Conservation (phyloP, 2,113 vertebrate genomes). For the Struthidea cinerea region DNA sequence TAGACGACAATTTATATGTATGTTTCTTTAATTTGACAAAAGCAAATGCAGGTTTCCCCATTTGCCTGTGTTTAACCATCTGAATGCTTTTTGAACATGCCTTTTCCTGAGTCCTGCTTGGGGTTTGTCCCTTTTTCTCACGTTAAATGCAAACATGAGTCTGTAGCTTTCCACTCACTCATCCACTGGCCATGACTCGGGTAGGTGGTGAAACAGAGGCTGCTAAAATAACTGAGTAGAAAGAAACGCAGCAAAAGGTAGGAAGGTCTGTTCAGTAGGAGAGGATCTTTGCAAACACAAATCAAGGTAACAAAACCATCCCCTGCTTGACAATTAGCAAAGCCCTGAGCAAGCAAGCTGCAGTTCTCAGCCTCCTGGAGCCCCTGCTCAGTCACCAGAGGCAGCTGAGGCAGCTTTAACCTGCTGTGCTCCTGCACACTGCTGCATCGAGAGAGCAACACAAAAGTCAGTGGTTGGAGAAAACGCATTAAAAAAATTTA, state of each 20-base stretch:
- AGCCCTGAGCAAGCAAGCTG: neutral
- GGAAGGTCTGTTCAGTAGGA: neutral
- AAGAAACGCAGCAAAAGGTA: neutral
- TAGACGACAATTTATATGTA: neutral
- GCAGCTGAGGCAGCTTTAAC: neutral
- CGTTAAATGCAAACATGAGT: neutral
- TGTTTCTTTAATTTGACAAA: neutral
- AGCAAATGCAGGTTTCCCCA: neutral
- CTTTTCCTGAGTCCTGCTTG: neutral
- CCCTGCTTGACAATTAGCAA: neutral
- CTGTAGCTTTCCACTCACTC: neutral
- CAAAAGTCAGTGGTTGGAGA: neutral
- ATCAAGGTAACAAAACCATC: neutral
- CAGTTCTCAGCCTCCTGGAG: neutral
- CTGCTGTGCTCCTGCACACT: neutral
- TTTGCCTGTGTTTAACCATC: neutral
- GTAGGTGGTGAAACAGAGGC: neutral
- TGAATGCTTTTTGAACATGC: neutral
- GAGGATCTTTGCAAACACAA: neutral
- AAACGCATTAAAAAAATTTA: neutral
- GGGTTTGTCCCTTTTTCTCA: neutral
- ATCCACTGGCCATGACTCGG: neutral
- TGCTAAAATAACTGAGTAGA: neutral
- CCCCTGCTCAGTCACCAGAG: rapidly evolving
- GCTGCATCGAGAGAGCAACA: rapidly evolving